A percentile compares a stretch with the other conserved stretches of the same genome.
Evolutionary conservation across 2,888 invertebrate genomes (phyloP).

Genomic region (Allygus modestus): DNA sequence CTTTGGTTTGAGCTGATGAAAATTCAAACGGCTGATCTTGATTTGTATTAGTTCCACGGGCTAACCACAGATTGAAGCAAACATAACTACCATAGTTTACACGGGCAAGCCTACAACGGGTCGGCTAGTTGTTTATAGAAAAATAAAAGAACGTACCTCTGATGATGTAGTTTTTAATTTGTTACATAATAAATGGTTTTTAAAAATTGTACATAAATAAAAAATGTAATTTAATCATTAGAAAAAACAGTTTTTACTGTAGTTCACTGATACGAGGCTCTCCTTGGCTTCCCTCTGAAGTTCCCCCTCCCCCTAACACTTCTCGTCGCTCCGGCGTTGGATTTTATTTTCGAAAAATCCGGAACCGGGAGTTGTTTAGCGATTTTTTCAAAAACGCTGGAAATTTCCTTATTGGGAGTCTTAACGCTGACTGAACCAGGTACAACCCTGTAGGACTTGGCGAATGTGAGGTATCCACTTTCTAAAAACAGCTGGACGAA

Average conservation of each 20-base stretch:
- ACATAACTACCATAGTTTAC: too few relatives aligned
- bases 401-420: slow-evolving; percentile 18
- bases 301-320: not conserved
- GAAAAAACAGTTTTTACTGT: not conserved
- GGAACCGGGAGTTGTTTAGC: slow-evolving; percentile 12
- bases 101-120: too few relatives aligned
- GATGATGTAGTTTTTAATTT: too few relatives aligned
- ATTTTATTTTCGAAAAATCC: slow-evolving; percentile 16
- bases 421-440: not conserved
- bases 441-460: not conserved
- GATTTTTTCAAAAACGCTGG: slow-evolving; percentile 33
- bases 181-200: too few relatives aligned
- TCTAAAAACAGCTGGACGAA: slow-evolving; percentile 26
- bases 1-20: too few relatives aligned
- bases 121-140: too few relatives aligned
- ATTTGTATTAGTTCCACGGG: too few relatives aligned
- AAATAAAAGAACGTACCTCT: too few relatives aligned
- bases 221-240: too few relatives aligned
- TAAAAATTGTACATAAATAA: too few relatives aligned
- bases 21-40: too few relatives aligned
- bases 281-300: not conserved
- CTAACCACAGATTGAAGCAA: too few relatives aligned
- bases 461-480: slow-evolving; percentile 39
- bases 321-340: not conserved
- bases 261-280: not conserved